Evolutionary conservation across 2,113 vertebrate genomes (phyloP), one percentile per base, ranked within the genome.

Genomic region (Microtus montanus): DNA sequence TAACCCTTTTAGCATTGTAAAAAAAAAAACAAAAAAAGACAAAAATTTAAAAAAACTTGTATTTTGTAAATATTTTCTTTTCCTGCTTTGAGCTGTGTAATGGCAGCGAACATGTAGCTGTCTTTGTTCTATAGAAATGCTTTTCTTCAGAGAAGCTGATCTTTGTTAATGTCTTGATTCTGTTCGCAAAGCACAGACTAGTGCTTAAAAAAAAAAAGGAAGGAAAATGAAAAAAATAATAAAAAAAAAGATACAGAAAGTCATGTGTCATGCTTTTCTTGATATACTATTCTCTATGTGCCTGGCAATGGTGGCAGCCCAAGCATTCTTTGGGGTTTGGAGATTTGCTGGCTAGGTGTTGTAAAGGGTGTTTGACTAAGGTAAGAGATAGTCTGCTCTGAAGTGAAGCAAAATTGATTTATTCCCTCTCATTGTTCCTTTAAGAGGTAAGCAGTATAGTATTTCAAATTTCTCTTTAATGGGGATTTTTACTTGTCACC

Each of bases 21-120:
- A 98, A 98, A 41, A 98, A 41, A 98, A 98, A 96, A 91, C 44
- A 44, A 92, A 96, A 91, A 91, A 94, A 96, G 98, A 89, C 44
- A 84, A 95, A 96, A 97, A 91, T 71, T 78, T 85, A 96, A 95
- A 98, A 96, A 95, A 98, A 97, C 98, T 98, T 98, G 98, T 99
- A 98, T 98, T 99, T 99, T 99, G 98, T 99, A 99, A 98, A 99
- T 99, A 99, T 98, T 98, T 98, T 98, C 97, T 98, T 98, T 98
- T 98, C 98, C 98, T 98, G 98, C 98, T 98, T 98, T 98, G 98
- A 98, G 98, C 98, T 98, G 98, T 98, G 98, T 98, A 98, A 98
- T 98, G 98, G 98, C 97, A 97, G 97, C 97, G 63, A 92, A 97
- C 93, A 96, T 93, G 97, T 98, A 97, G 97, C 97, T 98, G 98